A percentile compares a stretch with the other conserved stretches of the same genome.
Evolutionary conservation across 2,113 vertebrate genomes (phyloP).

Genomic region (Nycticebus coucang): DNA sequence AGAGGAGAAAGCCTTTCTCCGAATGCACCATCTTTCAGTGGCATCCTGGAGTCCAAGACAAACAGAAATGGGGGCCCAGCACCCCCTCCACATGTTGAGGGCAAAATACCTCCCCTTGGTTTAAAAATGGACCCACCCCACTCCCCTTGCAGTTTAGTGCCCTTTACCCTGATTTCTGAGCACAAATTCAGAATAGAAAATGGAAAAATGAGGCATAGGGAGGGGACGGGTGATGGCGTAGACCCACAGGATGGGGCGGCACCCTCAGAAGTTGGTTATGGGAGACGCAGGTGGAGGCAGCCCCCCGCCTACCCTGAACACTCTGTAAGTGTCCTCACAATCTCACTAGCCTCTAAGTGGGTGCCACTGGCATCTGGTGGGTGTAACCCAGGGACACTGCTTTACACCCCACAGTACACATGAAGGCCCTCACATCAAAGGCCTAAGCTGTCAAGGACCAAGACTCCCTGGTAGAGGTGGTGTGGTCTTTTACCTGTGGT

Average conservation of each 20-base stretch:
- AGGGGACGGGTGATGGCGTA: too few relatives aligned
- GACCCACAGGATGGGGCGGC: background rate
- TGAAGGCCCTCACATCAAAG: too few relatives aligned
- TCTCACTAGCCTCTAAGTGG: fast-evolving
- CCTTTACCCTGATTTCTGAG: background rate
- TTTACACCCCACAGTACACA: background rate
- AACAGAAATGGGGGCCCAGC: too few relatives aligned
- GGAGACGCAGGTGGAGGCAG: background rate
- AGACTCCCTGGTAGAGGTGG: too few relatives aligned
- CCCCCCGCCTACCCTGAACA: fast-evolving
- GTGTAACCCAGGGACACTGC: too few relatives aligned
- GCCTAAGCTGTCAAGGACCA: too few relatives aligned
- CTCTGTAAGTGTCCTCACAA: background rate
- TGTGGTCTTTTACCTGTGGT: too few relatives aligned
- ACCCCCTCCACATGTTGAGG: fast-evolving
- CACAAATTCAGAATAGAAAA: fast-evolving
- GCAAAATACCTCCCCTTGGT: background rate
- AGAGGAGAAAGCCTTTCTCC: fast-evolving
- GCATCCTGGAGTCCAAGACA: background rate
- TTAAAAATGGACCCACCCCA: background rate
- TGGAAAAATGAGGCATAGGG: background rate
- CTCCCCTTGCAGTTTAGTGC: background rate
- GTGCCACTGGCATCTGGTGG: too few relatives aligned
- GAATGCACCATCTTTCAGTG: fast-evolving
- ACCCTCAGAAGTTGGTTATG: fast-evolving